These are phyloP conservation scores for Tinamus major DNA, from an alignment of 2,797 vertebrate genomes.

Conservation along the genomic window DNA sequence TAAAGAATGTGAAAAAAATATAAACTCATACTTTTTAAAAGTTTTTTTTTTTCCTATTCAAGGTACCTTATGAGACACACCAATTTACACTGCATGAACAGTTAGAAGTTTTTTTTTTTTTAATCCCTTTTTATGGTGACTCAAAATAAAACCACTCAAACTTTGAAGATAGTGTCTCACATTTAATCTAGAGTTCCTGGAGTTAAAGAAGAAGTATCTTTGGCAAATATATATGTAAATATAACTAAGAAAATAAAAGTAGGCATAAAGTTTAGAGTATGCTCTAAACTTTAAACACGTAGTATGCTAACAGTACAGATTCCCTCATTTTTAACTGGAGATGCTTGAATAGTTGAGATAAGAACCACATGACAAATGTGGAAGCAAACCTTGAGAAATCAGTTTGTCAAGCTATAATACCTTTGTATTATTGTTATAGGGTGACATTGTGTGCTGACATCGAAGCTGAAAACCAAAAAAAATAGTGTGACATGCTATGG, in stretches of 20 bases:
- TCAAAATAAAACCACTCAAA: neutral
- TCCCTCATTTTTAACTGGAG: neutral
- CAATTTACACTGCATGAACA: neutral
- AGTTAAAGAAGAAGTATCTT: neutral
- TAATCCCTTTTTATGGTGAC: neutral
- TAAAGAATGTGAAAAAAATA: neutral
- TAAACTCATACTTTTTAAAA: neutral
- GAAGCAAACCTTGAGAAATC: neutral
- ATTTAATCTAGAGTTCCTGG: neutral
- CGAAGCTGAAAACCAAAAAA: neutral
- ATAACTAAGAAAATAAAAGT: neutral
- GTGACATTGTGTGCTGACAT: neutral
- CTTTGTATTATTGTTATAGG: neutral
- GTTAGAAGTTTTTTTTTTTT: neutral
- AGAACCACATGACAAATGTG: neutral
- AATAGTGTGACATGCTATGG: neutral
- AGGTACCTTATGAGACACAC: neutral
- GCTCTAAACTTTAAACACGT: neutral
- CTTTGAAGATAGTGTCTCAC: neutral
- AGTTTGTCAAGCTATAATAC: neutral
- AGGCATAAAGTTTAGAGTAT: neutral
- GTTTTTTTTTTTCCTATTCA: no score
- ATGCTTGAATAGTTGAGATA: neutral
- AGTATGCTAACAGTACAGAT: neutral
- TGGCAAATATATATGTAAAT: neutral